These are phyloP conservation scores for Helarctos malayanus DNA, from an alignment of 2,797 vertebrate genomes.

Conservation along the genomic window DNA sequence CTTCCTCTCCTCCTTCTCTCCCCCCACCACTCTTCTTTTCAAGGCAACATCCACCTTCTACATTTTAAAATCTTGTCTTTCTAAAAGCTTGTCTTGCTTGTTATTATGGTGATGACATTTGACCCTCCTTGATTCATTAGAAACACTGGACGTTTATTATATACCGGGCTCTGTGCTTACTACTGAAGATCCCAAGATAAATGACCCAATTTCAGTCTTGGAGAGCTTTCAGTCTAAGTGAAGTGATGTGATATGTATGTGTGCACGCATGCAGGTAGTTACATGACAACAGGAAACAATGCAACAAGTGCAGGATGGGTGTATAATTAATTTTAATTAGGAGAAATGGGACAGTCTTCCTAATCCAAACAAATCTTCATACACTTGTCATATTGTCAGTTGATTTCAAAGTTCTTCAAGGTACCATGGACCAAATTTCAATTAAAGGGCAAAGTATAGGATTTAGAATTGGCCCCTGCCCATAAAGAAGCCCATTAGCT, in stretches of 20 bases:
- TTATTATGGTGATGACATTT: not conserved
- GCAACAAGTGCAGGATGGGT: not conserved
- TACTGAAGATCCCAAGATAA: not conserved
- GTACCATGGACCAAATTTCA: not conserved
- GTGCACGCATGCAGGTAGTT: not conserved
- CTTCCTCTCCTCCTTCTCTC: not conserved
- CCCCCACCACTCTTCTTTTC: not conserved
- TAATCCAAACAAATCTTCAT: not conserved
- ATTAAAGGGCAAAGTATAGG: not conserved
- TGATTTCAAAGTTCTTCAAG: slow-evolving; percentile 39
- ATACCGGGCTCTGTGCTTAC: not conserved
- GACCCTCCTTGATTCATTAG: not conserved
- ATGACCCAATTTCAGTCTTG: slow-evolving; percentile 42
- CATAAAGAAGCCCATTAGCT: not conserved
- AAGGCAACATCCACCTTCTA: not conserved
- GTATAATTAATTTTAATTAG: not conserved
- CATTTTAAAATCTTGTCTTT: slow-evolving; percentile 20
- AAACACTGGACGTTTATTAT: not conserved
- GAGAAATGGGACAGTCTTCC: not conserved
- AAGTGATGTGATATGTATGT: not conserved
- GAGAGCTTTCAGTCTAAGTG: not conserved
- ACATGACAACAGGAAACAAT: not conserved
- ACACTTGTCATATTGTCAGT: not conserved
- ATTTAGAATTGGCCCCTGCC: not conserved
- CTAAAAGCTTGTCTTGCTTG: not conserved